Evolutionary conservation across 2,888 invertebrate genomes (phyloP).

Genomic region (Ramazzottius varieornatus): DNA sequence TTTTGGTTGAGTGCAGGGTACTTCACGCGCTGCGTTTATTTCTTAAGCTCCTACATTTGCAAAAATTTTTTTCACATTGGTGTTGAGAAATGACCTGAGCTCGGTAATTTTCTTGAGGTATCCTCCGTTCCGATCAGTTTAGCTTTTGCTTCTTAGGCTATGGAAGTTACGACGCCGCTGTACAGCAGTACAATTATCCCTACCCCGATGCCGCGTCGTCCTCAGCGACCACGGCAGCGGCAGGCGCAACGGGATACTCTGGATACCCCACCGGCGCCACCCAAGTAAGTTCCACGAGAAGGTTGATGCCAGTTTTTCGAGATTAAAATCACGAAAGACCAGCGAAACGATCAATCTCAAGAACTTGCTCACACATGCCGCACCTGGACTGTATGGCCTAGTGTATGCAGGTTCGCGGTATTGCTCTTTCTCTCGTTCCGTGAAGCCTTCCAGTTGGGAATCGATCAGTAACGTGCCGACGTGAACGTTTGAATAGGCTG

Average conservation of each 20-base stretch:
- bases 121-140: neutral
- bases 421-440: too few relatives aligned
- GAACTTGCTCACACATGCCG: too few relatives aligned
- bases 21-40: neutral
- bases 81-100: neutral
- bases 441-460: too few relatives aligned
- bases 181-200: conserved; percentile 1
- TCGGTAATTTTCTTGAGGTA: neutral
- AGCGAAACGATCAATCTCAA: too few relatives aligned
- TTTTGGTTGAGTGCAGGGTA: neutral
- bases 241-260: neutral
- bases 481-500: too few relatives aligned
- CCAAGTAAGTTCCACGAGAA: too few relatives aligned
- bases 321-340: too few relatives aligned
- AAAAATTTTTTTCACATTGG: too few relatives aligned
- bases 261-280: neutral
- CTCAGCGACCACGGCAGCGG: neutral
- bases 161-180: neutral
- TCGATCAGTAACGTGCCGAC: too few relatives aligned
- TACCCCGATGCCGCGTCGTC: neutral
- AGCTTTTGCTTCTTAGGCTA: neutral
- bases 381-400: too few relatives aligned
- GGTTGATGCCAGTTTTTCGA: too few relatives aligned
- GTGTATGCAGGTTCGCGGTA: too few relatives aligned
- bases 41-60: neutral